A percentile compares a stretch with the other conserved stretches of the same genome.
Conservation (phyloP, 2,888 invertebrate species). For the Aelia acuminata region DNA sequence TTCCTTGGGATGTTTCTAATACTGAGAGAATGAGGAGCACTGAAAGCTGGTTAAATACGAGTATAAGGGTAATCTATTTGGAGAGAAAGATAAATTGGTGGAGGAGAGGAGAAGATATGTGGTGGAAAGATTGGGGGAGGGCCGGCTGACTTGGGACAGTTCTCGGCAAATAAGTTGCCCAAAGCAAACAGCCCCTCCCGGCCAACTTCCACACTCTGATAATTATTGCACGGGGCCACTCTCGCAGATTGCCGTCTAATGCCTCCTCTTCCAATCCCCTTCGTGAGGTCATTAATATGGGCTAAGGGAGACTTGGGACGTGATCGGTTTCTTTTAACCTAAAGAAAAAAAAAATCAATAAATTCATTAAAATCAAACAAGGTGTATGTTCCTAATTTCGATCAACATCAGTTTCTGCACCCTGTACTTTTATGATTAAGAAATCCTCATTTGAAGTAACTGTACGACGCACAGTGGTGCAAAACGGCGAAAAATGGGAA, state of each 20-base stretch:
- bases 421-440: too few species aligned
- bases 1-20: neutral
- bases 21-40: neutral
- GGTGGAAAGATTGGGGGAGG: neutral
- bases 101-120: neutral
- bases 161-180: neutral
- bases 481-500: too few species aligned
- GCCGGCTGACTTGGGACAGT: neutral
- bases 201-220: neutral
- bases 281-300: neutral
- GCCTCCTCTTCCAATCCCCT: neutral
- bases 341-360: neutral
- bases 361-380: too few species aligned
- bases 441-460: too few species aligned
- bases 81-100: neutral
- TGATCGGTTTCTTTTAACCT: neutral
- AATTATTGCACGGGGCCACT: slow-evolving; percentile 30
- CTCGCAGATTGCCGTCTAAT: slow-evolving; percentile 15
- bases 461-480: too few species aligned
- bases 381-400: too few species aligned
- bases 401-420: too few species aligned
- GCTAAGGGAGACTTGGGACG: neutral
- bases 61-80: slow-evolving; percentile 24
- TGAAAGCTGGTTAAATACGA: slow-evolving; percentile 3
- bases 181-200: neutral